phyloP scores from a whole-genome alignment of 2,797 vertebrate genomes.

The Momotus momota region DNA sequence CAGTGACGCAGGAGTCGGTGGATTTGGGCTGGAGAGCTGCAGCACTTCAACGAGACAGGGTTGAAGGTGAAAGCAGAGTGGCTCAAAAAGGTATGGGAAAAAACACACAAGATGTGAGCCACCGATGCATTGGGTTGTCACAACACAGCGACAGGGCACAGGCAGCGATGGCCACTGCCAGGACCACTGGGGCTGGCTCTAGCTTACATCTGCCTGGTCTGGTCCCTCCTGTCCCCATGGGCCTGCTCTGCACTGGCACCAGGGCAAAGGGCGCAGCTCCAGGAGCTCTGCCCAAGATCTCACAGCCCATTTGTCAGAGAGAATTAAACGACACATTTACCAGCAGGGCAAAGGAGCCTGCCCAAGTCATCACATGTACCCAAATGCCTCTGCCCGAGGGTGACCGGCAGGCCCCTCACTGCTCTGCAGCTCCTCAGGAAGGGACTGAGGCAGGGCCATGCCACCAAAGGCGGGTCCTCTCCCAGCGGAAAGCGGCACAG shows the following conservation, averaged over 20 bases:
- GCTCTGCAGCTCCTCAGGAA: not conserved
- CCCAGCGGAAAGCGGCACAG: not conserved
- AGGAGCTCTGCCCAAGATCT: not conserved
- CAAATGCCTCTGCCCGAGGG: not conserved
- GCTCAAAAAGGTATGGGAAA: not conserved
- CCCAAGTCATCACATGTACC: rapidly evolving
- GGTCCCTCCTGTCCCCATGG: rapidly evolving
- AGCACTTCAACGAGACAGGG: rapidly evolving
- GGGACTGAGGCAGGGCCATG: not conserved
- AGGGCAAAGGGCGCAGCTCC: not conserved
- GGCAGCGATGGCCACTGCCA: not conserved
- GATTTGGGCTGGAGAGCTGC: rapidly evolving
- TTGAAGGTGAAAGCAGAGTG: not conserved
- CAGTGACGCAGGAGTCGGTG: rapidly evolving
- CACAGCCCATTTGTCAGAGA: not conserved
- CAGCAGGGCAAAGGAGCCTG: rapidly evolving
- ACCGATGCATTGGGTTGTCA: rapidly evolving
- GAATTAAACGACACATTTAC: not conserved
- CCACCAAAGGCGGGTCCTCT: not conserved
- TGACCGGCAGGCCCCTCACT: not conserved
- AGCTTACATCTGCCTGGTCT: not conserved
- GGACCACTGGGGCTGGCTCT: not conserved
- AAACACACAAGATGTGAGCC: not conserved
- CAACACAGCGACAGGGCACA: not conserved
- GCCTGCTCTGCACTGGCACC: not conserved